phyloP scores from a whole-genome alignment of 2,888 invertebrate species.

The Neelides folsomi region DNA sequence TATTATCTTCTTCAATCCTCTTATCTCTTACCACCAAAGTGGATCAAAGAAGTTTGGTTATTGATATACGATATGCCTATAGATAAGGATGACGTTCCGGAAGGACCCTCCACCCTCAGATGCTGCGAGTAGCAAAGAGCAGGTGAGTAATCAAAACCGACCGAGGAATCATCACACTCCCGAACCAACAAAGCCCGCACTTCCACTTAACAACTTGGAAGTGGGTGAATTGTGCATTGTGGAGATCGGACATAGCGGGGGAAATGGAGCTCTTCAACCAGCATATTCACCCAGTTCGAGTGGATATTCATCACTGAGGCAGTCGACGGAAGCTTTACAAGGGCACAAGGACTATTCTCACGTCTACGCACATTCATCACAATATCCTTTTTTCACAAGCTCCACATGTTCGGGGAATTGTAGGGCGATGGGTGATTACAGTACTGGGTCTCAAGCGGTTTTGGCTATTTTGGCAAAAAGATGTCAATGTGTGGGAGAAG shows the following conservation, averaged over 20 bases:
- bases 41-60: background rate
- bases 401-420: too few species aligned
- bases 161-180: constrained; percentile 30
- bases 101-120: constrained; percentile 25
- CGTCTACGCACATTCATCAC: constrained; percentile 12
- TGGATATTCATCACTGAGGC: constrained; percentile 28
- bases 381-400: constrained; percentile 7
- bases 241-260: constrained; percentile 9
- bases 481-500: constrained; percentile 4
- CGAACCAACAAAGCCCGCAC: constrained; percentile 19
- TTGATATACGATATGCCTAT: constrained; percentile 1
- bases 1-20: too few species aligned
- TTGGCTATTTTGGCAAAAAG: constrained; percentile 14
- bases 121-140: constrained; percentile 19
- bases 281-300: constrained; percentile 28
- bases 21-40: background rate
- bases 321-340: constrained; percentile 24
- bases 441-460: constrained; percentile 8
- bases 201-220: constrained; percentile 11
- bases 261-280: constrained; percentile 6
- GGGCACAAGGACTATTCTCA: constrained; percentile 10
- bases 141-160: constrained; percentile 14
- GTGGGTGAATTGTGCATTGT: constrained; percentile 13
- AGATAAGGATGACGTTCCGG: constrained; percentile 33
- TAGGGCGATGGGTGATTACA: background rate